phyloP scores from a whole-genome alignment of 2,888 invertebrate species.

The Leptothorax acervorum region DNA sequence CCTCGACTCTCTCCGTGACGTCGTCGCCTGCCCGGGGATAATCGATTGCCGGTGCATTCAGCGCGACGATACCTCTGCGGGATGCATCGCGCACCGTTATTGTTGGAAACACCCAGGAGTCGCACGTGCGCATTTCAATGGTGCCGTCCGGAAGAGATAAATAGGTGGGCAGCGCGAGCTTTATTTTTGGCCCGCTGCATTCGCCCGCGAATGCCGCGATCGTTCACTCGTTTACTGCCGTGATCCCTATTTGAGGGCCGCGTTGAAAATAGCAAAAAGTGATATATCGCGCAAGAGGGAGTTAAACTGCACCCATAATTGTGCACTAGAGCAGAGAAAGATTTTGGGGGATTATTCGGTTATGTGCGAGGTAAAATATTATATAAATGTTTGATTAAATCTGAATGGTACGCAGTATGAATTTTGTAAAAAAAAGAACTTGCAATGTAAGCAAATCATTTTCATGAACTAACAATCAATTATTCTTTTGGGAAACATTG shows the following conservation, averaged over 20 bases:
- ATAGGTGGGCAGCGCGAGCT: slow-evolving; percentile 65
- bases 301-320: slow-evolving; percentile 3
- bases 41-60: slow-evolving; percentile 72
- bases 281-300: slow-evolving; percentile 5
- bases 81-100: slow-evolving; percentile 69
- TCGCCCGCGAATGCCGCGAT: slow-evolving; percentile 31
- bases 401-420: neutral
- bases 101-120: slow-evolving; percentile 68
- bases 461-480: neutral
- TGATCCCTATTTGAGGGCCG: slow-evolving; percentile 22
- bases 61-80: slow-evolving; percentile 56
- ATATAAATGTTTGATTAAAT: slow-evolving; percentile 10
- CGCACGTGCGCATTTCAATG: slow-evolving; percentile 74
- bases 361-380: neutral
- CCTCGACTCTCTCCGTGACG: slow-evolving; percentile 34
- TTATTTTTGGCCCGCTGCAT: slow-evolving; percentile 62
- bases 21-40: slow-evolving; percentile 53
- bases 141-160: slow-evolving; percentile 60
- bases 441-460: neutral
- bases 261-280: slow-evolving; percentile 36
- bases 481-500: neutral
- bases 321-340: neutral
- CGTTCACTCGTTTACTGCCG: slow-evolving; percentile 27
- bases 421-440: neutral
- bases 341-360: slow-evolving; percentile 10